Evolutionary conservation across 2,113 vertebrate species (phyloP), one percentile per base, ranked within the genome.

Genomic region (Varanus komodoensis): DNA sequence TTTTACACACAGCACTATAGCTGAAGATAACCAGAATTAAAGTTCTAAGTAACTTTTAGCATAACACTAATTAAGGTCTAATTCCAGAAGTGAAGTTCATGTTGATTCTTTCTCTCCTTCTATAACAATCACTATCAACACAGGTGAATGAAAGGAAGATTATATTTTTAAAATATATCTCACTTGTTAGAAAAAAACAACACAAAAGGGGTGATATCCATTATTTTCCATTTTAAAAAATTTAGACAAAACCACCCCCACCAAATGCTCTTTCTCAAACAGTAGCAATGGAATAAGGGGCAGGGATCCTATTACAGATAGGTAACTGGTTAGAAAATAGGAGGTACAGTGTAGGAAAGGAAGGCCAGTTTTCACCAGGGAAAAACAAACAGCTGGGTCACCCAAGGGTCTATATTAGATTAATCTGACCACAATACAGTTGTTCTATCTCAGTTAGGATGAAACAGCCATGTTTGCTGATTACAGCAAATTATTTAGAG

Each of bases 211-310:
- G 44, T 11, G 34, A 32, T 64, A 69, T 84, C 2, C 25, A 86
- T 27, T 77, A 86, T 44, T 86, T 86, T 86, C 52, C 34, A 61
- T 77, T 86, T 21, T 61, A 52, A 86, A 75, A 61, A 21, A 34
- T 38, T 61, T 86, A 11, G 15, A 75, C 50, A 81, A 57, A 32
- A 29, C 19, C 54, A 44, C 27, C 48, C 1, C 17, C 8, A 54
- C 14, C 14, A 7, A 82, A 82, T 27, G 15, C 15, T 82, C 52
- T 17, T 61, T 7, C 52, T 61, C 34, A 21, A 52, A 27, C 50
- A 50, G 23, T 9, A 11, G 48, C 25, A 9, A 79, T 38, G 34
- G 14, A n/a, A 74, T 78, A 78, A 78, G 23, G 48, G 75, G 9
- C 38, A 79, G 8, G 50, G 6, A 6, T 27, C 2, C 8, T 50